Conservation (phyloP, 2,797 vertebrate genomes). For the Dryobates pubescens region DNA sequence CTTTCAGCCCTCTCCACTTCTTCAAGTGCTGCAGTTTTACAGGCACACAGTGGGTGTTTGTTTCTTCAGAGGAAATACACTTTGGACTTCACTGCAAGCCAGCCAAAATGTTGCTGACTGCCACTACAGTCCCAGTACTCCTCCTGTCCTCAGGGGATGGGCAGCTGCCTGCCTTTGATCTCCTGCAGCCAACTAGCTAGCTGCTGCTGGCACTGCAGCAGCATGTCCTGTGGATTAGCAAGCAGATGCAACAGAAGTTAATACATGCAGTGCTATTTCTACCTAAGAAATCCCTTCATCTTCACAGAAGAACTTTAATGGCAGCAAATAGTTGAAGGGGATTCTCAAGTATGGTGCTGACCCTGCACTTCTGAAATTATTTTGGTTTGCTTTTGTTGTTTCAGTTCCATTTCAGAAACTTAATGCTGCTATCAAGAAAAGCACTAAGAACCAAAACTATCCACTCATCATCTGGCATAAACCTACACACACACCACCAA, state of each 20-base stretch:
- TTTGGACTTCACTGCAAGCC: neutral
- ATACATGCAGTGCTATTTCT: neutral
- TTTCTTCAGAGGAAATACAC: neutral
- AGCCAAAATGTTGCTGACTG: neutral
- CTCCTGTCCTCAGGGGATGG: fast-evolving
- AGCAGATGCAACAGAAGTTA: neutral
- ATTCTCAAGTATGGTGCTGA: neutral
- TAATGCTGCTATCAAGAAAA: neutral
- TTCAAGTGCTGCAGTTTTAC: neutral
- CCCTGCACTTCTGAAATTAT: neutral
- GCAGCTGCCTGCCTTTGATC: neutral
- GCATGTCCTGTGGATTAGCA: neutral
- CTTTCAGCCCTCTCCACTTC: neutral
- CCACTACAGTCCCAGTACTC: neutral
- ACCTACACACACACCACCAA: neutral
- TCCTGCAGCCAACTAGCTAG: neutral
- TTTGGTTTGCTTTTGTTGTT: neutral
- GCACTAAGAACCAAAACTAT: neutral
- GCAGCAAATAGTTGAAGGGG: neutral
- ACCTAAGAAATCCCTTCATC: neutral
- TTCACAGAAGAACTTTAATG: neutral
- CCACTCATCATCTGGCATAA: neutral
- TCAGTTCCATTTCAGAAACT: neutral
- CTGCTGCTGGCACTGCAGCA: neutral
- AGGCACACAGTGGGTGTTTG: neutral